Base-by-base conservation (phyloP, 2,113 vertebrate genomes). In the Zosterops hypoxanthus region DNA sequence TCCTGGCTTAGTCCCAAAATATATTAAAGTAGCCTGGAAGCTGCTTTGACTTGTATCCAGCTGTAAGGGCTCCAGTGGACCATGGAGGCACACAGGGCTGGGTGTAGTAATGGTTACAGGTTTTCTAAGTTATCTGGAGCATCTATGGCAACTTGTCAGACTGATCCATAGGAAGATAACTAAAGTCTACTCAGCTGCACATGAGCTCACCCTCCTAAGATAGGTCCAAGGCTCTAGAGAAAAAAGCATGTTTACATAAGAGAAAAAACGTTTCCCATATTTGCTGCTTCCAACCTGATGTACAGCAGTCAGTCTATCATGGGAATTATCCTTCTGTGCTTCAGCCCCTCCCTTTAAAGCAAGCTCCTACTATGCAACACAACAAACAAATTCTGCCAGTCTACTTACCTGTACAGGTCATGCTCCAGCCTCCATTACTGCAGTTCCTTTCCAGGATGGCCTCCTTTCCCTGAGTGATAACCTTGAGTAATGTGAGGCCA, bases 191-290 rank as follows among this genome's bases (percentile, higher is more conserved):
- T 88, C 68, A 96, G 88, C 93, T 90, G 76, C 60, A 75, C 47
- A 75, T 90, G 68, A 96, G 64, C 68, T 96, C 76, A 90, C 57
- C 44, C 85, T 88, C 68, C 56, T 41, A 53, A 94, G 44, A 70
- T n/a, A 56, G 31, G 47, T 86, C 71, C 82, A 88, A 86, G 36
- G 64, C 52, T 63, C 83, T 83, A 83, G 34, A 88, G 65, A 89
- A 95, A 86, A 49, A 90, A 93, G 16, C 13, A 28, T 71, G 56
- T 92, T 94, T 92, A 71, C n/a, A 20, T 78, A 75, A 78, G 47
- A 66, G 29, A 66, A 52, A 31, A 82, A 90, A 73, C 12, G n/a
- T 80, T 92, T 90, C 31, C 49, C 25, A 5, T 72, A 50, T 92
- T 96, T 72, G 23, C 57, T 29, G 12, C 77, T 92, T 95, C 84